Evolutionary conservation across 2,888 invertebrate genomes (phyloP), one percentile per base, ranked within the genome.

Genomic region (Pteria penguin): DNA sequence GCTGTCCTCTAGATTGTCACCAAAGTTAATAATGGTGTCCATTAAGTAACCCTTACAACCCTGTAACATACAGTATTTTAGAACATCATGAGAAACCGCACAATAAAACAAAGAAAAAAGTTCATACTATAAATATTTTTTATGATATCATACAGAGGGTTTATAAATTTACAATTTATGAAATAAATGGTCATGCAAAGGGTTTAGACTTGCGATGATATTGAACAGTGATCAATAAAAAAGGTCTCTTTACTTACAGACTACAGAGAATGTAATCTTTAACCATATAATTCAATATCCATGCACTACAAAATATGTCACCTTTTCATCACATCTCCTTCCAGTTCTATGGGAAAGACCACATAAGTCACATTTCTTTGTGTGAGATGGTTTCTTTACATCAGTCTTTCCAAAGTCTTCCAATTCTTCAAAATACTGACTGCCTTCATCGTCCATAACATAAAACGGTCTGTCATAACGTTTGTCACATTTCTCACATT

Each of bases 21-120:
- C 67, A 60, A 91, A 91, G 73, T 91, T 90, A 62, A 91, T 91
- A 61, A 91, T 91, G 1, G 90, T 87, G 78, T 91, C 91, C 22
- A 77, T 82, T 14, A 91, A 84, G 32, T 70, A 79, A 11, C 88
- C 89, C 54, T 80, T 77, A 72, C 91, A 91, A 11, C 80, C 81
- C 89, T 89, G 74, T 8, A 83, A 75, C 27, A n/a, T n/a, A n/a
- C n/a, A n/a, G n/a, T n/a, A n/a, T n/a, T n/a, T n/a, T n/a, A n/a
- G n/a, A n/a, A n/a, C n/a, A n/a, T n/a, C n/a, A n/a, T n/a, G n/a
- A n/a, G n/a, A n/a, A n/a, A n/a, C n/a, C n/a, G n/a, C n/a, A n/a
- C n/a, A n/a, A n/a, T n/a, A n/a, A n/a, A n/a, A n/a, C n/a, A 71
- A 54, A 55, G 31, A 62, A n/a, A n/a, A n/a, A n/a, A n/a, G n/a